These are phyloP conservation scores for Chiloscyllium punctatum DNA, from an alignment of 2,797 vertebrate genomes.

Conservation along the genomic window DNA sequence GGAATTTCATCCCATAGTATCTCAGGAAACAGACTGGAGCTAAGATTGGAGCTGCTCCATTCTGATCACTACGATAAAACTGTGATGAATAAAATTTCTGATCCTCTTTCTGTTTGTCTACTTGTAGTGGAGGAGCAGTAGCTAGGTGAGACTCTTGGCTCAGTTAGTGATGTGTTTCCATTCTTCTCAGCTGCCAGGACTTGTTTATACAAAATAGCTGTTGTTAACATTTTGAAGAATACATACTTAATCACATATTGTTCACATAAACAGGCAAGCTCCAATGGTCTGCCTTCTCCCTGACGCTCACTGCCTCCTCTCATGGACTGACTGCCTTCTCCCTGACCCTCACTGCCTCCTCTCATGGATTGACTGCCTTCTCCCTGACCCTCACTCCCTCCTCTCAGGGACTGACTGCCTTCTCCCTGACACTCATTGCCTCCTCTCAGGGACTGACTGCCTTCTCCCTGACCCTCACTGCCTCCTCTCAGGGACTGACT, in stretches of 20 bases:
- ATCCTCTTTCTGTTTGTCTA: background rate
- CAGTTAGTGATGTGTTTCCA: background rate
- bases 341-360: no score
- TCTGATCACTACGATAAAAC: background rate
- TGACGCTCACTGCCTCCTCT: no score
- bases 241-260: background rate
- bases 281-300: no score
- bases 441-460: no score
- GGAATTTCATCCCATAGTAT: background rate
- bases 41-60: background rate
- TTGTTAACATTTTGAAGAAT: background rate
- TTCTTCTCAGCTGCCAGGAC: background rate
- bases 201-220: background rate
- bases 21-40: slow-evolving; percentile 7
- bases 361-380: no score
- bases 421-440: no score
- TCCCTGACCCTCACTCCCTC: no score
- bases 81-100: background rate
- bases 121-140: background rate
- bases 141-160: background rate
- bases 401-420: no score
- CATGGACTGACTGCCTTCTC: no score
- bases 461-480: no score
- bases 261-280: background rate
- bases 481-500: no score